Evolutionary conservation across 2,888 invertebrate species (phyloP), one percentile per base, ranked within the genome.

Genomic region (Kuschelorhynchus macadamiae): DNA sequence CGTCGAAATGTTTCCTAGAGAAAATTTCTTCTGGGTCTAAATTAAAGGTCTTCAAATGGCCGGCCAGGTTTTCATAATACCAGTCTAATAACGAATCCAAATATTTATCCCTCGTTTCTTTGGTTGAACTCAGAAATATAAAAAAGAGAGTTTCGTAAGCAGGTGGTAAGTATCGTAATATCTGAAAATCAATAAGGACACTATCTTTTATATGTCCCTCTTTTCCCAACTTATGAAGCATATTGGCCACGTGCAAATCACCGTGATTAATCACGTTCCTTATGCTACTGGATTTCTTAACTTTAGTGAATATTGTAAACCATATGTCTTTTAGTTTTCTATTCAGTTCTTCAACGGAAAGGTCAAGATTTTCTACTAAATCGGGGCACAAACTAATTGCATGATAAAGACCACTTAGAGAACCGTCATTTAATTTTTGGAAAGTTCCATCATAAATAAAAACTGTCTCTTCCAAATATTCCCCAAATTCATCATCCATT

Each of bases 111-210:
- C 79, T 66, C 0, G 65, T 71, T 39, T 65, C 52, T 12, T 69
- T 65, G 21, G 72, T 66, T 1, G 77, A 72, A 30, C 69, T 72
- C 17, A 74, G 60, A 49, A 75, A 76, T 18, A 80, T 46, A 14
- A 79, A 70, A 36, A 70, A 71, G 78, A 88, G 85, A 1, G 90
- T 82, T 75, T 92, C 92, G 21, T 89, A 84, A 16, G 88, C 87
- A 0, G 90, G 88, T 0, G 91, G 90, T 16, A 87, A 87, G 78
- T 89, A 91, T 49, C 79, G 70, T 14, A 76, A 72, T 4, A 75
- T 67, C 73, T 82, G 81, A 67, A 76, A 83, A 72, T 82, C 81
- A 2, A 82, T 64, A 8, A 82, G 63, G 46, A 77, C 78, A 20
- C 77, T 74, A 1, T 74, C 67, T n/a, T 77, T 76, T 14, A 42